Base-by-base conservation (phyloP, 2,797 vertebrate species). In the Phoxinus dragarum region DNA sequence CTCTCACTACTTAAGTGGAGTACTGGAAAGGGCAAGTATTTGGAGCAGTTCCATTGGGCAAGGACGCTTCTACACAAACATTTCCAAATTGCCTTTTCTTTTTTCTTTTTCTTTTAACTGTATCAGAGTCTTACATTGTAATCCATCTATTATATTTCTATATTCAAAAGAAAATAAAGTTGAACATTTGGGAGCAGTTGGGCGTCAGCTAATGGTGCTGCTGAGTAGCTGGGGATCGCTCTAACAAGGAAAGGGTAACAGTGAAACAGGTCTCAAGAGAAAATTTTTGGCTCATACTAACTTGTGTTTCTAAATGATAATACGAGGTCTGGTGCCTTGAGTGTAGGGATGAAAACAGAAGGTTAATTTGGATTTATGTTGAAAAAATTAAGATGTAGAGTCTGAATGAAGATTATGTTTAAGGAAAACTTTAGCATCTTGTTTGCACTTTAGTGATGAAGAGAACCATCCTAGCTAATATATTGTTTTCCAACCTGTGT, bases 301-400 rank as follows among this genome's bases (percentile, higher is more conserved):
- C 52, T n/a, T 77, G 75, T 59, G 75, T 78, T 78, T 61, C 38
- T 11, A 56, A 77, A 42, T 9, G 54, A 78, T 78, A 61, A 78
- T 61, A 34, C 12, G 54, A 34, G 52, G 54, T 61, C 23, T n/a
- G 14, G 4, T 61, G 54, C 56, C 38, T 61, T 56, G 12, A 78
- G 56, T 61, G 7, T 61, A 42, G 75, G 54, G 54, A 78, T 61
- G 14, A 78, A 16, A 27, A 78, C 23, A 77, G 4, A 42, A 31
- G 38, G 42, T 78, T 78, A 2, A 61, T 59, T 23, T 61, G 54
- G n/a, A n/a, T 78, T 61, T 19, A 59, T 42, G 36, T n/a, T 59
- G 8, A 40, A 17, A 40, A 61, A 77, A 49, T 2, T 49, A 49
- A 49, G 47, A 49, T 49, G 47, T 17, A 49, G 1, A 17, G 23